These are phyloP conservation scores for Urophycis tenuis DNA, from an alignment of 2,797 vertebrate species.

Conservation along the genomic window DNA sequence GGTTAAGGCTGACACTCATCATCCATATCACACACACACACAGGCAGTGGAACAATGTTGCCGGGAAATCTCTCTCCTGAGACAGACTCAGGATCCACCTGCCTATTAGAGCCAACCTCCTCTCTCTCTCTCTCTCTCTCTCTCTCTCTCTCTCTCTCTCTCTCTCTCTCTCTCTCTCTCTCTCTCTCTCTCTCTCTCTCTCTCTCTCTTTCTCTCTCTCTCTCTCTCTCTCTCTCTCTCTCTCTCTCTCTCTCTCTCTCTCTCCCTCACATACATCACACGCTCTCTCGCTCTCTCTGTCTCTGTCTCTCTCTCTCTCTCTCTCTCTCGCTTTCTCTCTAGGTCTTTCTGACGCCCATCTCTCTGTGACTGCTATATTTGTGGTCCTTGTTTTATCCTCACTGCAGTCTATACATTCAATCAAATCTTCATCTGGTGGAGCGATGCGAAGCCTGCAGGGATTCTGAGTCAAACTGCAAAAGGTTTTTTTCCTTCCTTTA, in stretches of 20 bases:
- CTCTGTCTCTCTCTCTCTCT: not conserved
- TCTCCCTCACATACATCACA: too few species aligned
- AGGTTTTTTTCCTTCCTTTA: not conserved
- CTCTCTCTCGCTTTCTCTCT: too few species aligned
- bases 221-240: not conserved
- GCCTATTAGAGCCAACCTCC: not conserved
- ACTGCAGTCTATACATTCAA: not conserved
- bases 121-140: too few species aligned
- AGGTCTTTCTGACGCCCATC: too few species aligned
- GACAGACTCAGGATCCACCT: constrained; percentile 4
- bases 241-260: not conserved
- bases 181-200: not conserved
- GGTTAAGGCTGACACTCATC: constrained; percentile 14
- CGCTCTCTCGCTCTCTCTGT: not conserved
- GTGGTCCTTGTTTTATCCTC: not conserved
- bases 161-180: not conserved
- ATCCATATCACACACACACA: constrained; percentile 10
- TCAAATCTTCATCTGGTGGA: not conserved
- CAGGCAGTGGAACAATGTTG: not conserved
- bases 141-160: not conserved
- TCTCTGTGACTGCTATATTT: not conserved
- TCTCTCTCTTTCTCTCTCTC: not conserved
- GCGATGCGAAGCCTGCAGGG: not conserved
- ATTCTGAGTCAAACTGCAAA: not conserved
- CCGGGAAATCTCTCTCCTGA: constrained; percentile 16